Evolutionary conservation across 2,797 vertebrate species (phyloP), one percentile per base, ranked within the genome.

Genomic region (Aotus griseimembra): DNA sequence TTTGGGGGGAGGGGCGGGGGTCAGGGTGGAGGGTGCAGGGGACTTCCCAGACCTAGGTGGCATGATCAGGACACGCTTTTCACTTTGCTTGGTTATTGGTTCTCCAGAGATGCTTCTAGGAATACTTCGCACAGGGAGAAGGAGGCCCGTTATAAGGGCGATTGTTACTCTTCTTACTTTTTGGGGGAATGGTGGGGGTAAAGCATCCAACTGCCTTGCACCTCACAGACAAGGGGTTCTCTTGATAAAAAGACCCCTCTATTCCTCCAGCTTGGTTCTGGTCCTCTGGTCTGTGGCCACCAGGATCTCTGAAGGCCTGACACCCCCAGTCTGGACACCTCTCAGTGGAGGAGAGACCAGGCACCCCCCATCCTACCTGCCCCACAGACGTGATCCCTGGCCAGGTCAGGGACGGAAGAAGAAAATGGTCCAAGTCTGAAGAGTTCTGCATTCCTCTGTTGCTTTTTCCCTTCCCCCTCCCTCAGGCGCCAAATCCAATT

Each of bases 401-500:
- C 58, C 64, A 30, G 46, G 6, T 19, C 2, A 4, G 83, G 24
- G 12, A 81, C 39, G 57, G 13, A 77, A 94, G 73, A 84, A 4
- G 48, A 48, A n/a, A 95, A 26, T 36, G 1, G n/a, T 30, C 41
- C 26, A 55, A 94, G 92, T 26, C 41, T 24, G 72, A 90, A 96
- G 80, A 81, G 24, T 90, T 97, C 94, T 95, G 97, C 92, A 93
- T 96, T 96, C 80, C 75, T 97, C 88, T 93, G 96, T 77, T 96
- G 94, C 85, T 79, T 92, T 97, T 48, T 10, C 73, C 39, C 55
- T 13, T 88, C 93, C 97, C 92, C 84, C 52, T 97, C 97, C 97
- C 97, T 97, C 95, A 93, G 94, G 96, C 97, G 97, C 96, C 96
- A 96, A 98, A 98, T 97, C 94, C 97, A 97, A 96, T 97, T 95